Base-by-base conservation (phyloP, 1,140 invertebrate genomes). In the Eumaeus atala region DNA sequence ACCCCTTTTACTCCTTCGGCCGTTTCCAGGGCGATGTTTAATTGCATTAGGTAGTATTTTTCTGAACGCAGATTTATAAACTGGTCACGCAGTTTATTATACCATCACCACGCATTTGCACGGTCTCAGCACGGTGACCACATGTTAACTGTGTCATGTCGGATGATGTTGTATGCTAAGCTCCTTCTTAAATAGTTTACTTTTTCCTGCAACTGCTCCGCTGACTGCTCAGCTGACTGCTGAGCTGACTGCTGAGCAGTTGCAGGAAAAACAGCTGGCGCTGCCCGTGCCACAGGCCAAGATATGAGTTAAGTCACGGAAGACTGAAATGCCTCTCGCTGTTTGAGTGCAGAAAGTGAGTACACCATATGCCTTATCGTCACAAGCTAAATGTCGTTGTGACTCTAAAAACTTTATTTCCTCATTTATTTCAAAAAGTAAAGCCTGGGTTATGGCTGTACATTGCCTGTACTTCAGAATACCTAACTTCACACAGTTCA, bases 401-500 rank as follows among this genome's bases (percentile, higher is more conserved):
- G 11, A 2, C 28, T 60, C 55, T 48, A 55, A 60, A 7, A 17
- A 12, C 42, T 54, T 61, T 6, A 61, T 34, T 44, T 61, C 61
- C 1, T 59, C 56, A 36, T 67, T 66, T 9, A 48, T 18, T 40
- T 67, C 59, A 1, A 69, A 34, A 4, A 67, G 34, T 56, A 38
- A 66, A 66, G 7, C 64, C 64, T 5, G 62, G 58, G 0, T 48
- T 48, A 47, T 61, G 52, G 37, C 61, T 65, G 17, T 67, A 70
- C 8, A 38, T 21, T 54, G 63, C 67, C 48, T 67, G 62, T 3
- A 48, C 56, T 4, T 70, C 67, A 16, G 65, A 49, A 10, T 70
- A 70, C 18, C 62, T 56, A 11, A 67, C 57, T 3, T 70, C 62
- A 17, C 40, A 61, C 65, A 65, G 67, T 3, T 55, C 48, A 11